phyloP scores from a whole-genome alignment of 2,888 invertebrate genomes.

The Zele albiditarsus region DNA sequence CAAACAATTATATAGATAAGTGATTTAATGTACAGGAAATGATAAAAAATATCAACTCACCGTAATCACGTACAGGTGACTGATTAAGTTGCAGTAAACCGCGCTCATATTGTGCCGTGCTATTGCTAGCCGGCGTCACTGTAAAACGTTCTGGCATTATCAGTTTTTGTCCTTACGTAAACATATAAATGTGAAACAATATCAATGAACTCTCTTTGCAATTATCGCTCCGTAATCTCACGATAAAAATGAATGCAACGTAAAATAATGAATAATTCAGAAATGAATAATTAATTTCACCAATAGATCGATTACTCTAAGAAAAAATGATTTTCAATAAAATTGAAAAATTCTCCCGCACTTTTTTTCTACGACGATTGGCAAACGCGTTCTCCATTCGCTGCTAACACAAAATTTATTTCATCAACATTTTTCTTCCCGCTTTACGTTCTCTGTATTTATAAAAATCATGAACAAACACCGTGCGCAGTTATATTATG shows the following conservation, averaged over 20 bases:
- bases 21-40: not conserved
- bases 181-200: not conserved
- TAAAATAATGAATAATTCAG: too few species aligned
- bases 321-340: not conserved
- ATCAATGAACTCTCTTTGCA: not conserved
- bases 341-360: conserved; percentile 52
- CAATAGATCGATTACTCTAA: not conserved
- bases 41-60: conserved; percentile 54
- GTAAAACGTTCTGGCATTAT: conserved; percentile 64
- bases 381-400: conserved; percentile 62
- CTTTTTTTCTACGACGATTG: conserved; percentile 58
- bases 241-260: too few species aligned
- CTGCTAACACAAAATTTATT: conserved; percentile 23
- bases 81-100: conserved; percentile 51
- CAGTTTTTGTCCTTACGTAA: conserved; percentile 14
- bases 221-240: too few species aligned
- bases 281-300: too few species aligned
- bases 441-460: too few species aligned
- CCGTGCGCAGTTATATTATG: conserved; percentile 10
- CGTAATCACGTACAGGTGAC: conserved; percentile 56
- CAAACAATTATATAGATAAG: not conserved
- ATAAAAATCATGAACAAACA: not conserved
- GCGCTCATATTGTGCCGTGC: conserved; percentile 51
- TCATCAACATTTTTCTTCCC: not conserved
- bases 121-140: conserved; percentile 64